Base-by-base conservation (phyloP, 1,140 invertebrate genomes). In the Pemphigus obesinymphae region DNA sequence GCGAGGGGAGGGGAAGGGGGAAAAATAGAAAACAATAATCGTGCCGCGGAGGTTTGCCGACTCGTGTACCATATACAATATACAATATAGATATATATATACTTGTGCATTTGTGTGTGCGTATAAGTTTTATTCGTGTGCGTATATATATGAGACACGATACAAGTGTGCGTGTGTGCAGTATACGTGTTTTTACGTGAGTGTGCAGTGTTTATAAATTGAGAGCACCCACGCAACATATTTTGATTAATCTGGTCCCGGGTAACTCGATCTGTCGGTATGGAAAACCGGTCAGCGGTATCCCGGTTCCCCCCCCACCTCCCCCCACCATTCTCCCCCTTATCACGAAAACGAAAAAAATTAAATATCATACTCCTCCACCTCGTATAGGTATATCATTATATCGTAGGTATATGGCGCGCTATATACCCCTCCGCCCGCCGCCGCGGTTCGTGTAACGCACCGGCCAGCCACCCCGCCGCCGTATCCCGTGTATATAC, bases 181-280 rank as follows among this genome's bases (percentile, higher is more conserved):
- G n/a, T n/a, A n/a, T n/a, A n/a, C n/a, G n/a, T n/a, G n/a, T n/a
- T n/a, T n/a, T n/a, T n/a, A 5, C 37, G 37, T 40, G 37, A 5
- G 10, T 40, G 37, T 40, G 43, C n/a, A n/a, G n/a, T 11, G 43
- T 31, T 31, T 29, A 73, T 31, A 34, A 70, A 43, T 73, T 10
- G 70, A 50, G 53, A 80, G 76, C 76, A 61, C 76, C 76, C 76
- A 80, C 76, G 55, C 76, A 80, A 80, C 76, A 29, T 80, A 78
- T 80, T 80, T 80, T 80, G 76, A 80, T 80, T 80, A 80, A 80
- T 80, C 76, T 63, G 76, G 76, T 80, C 76, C 76, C 55, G 76
- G 73, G 53, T 63, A 45, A 61, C 53, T 61, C 55, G 53, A 80
- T 61, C 76, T 63, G 76, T 40, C 55, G 23, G 55, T 68, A 37